Evolutionary conservation across 2,888 invertebrate species (phyloP), one percentile per base, ranked within the genome.

Genomic region (Caenorhabditis plicata): DNA sequence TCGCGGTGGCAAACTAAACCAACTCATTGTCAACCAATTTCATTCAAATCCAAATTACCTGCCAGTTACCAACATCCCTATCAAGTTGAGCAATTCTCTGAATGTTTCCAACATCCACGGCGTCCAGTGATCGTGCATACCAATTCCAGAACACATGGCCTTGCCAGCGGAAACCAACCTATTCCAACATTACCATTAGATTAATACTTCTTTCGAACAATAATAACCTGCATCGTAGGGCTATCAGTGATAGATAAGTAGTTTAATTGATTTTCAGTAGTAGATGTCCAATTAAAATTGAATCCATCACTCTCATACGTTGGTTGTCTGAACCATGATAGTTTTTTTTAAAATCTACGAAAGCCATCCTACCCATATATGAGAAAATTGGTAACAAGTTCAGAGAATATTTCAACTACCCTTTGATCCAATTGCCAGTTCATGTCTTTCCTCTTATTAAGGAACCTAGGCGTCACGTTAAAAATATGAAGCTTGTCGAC

Each of bases 61-160:
- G 80, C 72, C 79, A 80, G 44, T 81, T 79, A 26, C 78, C 79
- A 22, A 80, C 62, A 56, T 76, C 73, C 42, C 74, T 70, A 43
- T 77, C 76, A n/a, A 80, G 65, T 38, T 67, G 69, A 11, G 75
- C 72, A 45, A 80, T 77, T 49, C 70, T 55, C 17, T 77, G 71
- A 23, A 74, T 60, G 50, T 80, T 81, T 0, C 80, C 80, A 3
- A 81, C 78, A 53, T 81, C 81, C 13, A 81, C 77, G 8, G 72
- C 68, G 40, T 81, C 80, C 15, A 81, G 52, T 15, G 76, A 68
- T 15, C 70, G 48, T 1, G 74, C 77, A 56, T 81, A 81, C 70
- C 71, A 72, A 44, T 81, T 81, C 81, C 81, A 81, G 64, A 81
- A 81, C 15, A 76, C 71, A 54, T 81, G 80, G 11, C 78, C 80